Conservation (phyloP, 2,888 invertebrate genomes). For the Ophion ventricosus region DNA sequence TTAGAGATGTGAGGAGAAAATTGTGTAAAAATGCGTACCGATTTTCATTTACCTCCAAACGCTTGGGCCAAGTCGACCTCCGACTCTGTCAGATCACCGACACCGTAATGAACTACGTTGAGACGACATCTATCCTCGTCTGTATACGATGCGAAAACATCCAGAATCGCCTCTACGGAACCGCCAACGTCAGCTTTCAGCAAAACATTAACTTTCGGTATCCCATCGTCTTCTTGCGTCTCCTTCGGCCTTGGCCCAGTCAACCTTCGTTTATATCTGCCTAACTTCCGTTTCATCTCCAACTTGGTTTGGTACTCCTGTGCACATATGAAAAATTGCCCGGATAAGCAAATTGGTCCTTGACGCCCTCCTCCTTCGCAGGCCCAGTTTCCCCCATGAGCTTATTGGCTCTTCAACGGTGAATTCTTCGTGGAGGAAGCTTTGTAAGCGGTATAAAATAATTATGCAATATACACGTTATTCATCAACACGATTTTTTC, state of each 20-base stretch:
- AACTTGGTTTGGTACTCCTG: slow-evolving; percentile 87
- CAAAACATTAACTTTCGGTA: slow-evolving; percentile 86
- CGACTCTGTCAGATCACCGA: slow-evolving; percentile 92
- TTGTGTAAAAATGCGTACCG: not conserved
- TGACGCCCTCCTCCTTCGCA: not conserved
- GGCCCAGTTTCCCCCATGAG: too few species aligned
- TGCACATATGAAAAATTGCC: slow-evolving; percentile 44
- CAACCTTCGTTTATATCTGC: slow-evolving; percentile 85
- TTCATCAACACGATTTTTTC: too few species aligned
- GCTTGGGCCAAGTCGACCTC: slow-evolving; percentile 92
- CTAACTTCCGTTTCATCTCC: slow-evolving; percentile 86
- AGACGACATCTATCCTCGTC: slow-evolving; percentile 88
- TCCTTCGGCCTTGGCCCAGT: slow-evolving; percentile 87
- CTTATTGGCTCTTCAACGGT: too few species aligned
- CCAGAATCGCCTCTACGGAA: slow-evolving; percentile 96
- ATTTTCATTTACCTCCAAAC: slow-evolving; percentile 85
- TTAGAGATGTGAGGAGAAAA: not conserved
- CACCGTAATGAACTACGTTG: slow-evolving; percentile 94
- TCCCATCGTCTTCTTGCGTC: slow-evolving; percentile 84
- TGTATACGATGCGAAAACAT: slow-evolving; percentile 94
- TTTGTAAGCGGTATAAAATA: not conserved
- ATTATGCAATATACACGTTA: not conserved
- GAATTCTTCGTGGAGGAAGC: too few species aligned
- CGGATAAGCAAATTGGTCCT: too few species aligned
- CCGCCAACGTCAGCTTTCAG: slow-evolving; percentile 97